Conservation (phyloP, 2,888 invertebrate species). For the Patella depressa region DNA sequence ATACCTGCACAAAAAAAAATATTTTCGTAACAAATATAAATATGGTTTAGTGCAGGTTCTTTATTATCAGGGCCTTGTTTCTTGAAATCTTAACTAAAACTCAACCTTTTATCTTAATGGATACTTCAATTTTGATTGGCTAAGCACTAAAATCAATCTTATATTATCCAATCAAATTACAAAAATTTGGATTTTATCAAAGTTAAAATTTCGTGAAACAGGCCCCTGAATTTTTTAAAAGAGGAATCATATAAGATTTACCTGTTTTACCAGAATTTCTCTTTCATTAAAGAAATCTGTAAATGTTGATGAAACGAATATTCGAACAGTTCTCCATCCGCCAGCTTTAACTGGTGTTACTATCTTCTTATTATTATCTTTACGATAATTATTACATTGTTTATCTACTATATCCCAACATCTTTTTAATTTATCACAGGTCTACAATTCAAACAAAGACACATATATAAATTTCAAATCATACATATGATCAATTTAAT, state of each 20-base stretch:
- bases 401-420: conserved; percentile 3
- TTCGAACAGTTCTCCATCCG: conserved; percentile 63
- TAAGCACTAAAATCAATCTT: too few relatives aligned
- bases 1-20: conserved; percentile 45
- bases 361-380: neutral
- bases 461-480: neutral
- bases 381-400: neutral
- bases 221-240: too few relatives aligned
- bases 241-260: conserved; percentile 23
- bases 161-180: too few relatives aligned
- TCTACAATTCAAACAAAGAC: neutral
- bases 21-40: too few relatives aligned
- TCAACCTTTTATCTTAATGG: too few relatives aligned
- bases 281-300: conserved; percentile 68
- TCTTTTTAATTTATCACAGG: neutral
- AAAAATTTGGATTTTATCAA: too few relatives aligned
- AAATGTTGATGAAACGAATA: conserved; percentile 70
- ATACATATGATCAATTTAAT: neutral
- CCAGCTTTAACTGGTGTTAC: conserved; percentile 12
- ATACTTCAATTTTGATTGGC: too few relatives aligned
- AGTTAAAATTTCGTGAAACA: too few relatives aligned
- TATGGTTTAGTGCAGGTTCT: too few relatives aligned
- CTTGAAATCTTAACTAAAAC: too few relatives aligned
- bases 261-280: conserved; percentile 68
- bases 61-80: too few relatives aligned